A percentile compares a stretch with the other conserved stretches of the same genome.
phyloP scores from a whole-genome alignment of 2,888 invertebrate genomes.

The Digitonthophagus gazella region DNA sequence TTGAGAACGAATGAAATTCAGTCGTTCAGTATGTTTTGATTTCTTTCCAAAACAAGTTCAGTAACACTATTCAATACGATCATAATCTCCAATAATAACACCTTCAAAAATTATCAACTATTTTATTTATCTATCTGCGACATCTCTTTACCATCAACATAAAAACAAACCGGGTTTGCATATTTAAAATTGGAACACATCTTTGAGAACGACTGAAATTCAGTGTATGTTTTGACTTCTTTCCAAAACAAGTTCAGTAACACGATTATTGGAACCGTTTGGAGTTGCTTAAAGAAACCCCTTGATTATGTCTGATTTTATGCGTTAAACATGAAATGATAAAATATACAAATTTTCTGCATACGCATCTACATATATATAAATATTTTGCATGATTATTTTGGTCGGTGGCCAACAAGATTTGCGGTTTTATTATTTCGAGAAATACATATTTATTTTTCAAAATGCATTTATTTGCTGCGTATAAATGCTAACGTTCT shows the following conservation, averaged over 20 bases:
- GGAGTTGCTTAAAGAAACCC: not conserved
- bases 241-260: not conserved
- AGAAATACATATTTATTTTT: not conserved
- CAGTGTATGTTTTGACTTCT: not conserved
- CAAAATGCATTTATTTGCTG: not conserved
- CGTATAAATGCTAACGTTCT: not conserved
- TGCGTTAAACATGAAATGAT: not conserved
- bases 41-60: no score
- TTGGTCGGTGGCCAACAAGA: not conserved
- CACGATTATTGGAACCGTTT: not conserved
- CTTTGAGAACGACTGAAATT: not conserved
- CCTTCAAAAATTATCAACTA: not conserved
- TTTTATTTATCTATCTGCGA: not conserved
- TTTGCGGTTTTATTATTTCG: not conserved
- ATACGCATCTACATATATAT: not conserved
- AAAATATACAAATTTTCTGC: not conserved
- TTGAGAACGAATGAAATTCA: no score
- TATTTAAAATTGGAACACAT: not conserved
- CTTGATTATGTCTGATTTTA: not conserved
- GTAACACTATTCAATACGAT: no score
- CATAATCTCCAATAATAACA: not conserved
- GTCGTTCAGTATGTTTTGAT: no score
- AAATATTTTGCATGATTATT: not conserved
- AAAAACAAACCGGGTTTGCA: not conserved
- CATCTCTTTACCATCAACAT: not conserved